These are phyloP conservation scores for Graphium colonna DNA, from an alignment of 2,888 invertebrate species.

Conservation along the genomic window DNA sequence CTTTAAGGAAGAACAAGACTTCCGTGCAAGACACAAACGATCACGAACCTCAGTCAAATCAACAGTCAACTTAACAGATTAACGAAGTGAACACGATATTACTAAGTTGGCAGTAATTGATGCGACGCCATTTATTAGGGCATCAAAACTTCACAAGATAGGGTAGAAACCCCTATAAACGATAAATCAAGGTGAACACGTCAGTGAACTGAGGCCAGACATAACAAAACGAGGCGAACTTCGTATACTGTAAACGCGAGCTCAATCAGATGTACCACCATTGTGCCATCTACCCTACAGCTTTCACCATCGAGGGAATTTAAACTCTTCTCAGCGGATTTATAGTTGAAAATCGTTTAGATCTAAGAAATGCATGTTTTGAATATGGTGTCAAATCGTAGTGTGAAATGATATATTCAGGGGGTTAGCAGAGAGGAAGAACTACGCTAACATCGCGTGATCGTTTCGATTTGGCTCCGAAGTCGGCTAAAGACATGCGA, in stretches of 20 bases:
- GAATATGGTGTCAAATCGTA: slow-evolving; percentile 62
- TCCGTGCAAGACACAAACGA: slow-evolving; percentile 4
- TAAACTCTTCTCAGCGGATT: slow-evolving; percentile 30
- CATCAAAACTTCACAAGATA: slow-evolving; percentile 40
- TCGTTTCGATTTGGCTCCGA: slow-evolving; percentile 48
- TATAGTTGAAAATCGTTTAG: slow-evolving; percentile 42
- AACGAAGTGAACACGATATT: slow-evolving; percentile 30
- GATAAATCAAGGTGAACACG: slow-evolving; percentile 54
- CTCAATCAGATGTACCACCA: slow-evolving; percentile 55
- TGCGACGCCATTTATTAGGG: slow-evolving; percentile 45
- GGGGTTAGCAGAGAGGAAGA: slow-evolving; percentile 40
- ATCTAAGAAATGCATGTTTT: slow-evolving; percentile 33
- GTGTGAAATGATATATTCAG: slow-evolving; percentile 72
- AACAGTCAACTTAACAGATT: slow-evolving; percentile 28
- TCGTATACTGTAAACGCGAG: slow-evolving; percentile 51
- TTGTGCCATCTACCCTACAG: slow-evolving; percentile 39
- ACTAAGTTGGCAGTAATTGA: slow-evolving; percentile 47
- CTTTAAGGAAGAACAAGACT: slow-evolving; percentile 1
- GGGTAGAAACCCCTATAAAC: slow-evolving; percentile 34
- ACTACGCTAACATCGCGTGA: slow-evolving; percentile 57
- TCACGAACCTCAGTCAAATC: slow-evolving; percentile 26
- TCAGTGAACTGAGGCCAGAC: slow-evolving; percentile 48
- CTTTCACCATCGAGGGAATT: slow-evolving; percentile 19
- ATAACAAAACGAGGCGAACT: slow-evolving; percentile 57
- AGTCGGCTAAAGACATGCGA: slow-evolving; percentile 56